Percentiles rank a stretch among this genome's conserved stretches.
These are phyloP conservation scores for Enteromius afrohamiltoni DNA, from an alignment of 2,797 vertebrate genomes.

Conservation along the genomic window DNA sequence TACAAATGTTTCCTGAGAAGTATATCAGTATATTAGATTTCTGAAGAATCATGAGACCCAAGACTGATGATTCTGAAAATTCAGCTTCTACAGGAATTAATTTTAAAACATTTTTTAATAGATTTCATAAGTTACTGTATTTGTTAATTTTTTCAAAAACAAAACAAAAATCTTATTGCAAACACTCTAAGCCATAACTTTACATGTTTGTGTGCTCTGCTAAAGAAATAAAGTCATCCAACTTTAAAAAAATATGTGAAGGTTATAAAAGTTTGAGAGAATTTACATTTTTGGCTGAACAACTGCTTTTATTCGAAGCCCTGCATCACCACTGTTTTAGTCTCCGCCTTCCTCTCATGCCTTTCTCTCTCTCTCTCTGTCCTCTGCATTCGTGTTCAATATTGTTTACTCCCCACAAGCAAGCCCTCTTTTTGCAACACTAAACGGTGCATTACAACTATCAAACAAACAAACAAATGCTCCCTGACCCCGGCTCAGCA, in stretches of 20 bases:
- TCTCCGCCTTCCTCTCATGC: background rate
- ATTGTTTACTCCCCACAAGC: slow-evolving; percentile 49
- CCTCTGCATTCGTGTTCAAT: background rate
- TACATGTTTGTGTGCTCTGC: background rate
- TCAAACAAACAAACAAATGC: slow-evolving; percentile 52
- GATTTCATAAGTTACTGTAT: background rate
- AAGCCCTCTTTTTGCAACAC: slow-evolving; percentile 23
- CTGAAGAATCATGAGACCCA: too few relatives aligned
- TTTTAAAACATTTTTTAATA: background rate
- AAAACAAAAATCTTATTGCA: background rate
- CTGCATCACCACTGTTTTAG: background rate
- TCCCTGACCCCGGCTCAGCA: slow-evolving; percentile 27
- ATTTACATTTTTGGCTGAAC: accelerated
- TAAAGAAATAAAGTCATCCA: background rate
- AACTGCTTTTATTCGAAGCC: background rate
- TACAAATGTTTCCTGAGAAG: background rate
- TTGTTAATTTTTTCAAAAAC: background rate
- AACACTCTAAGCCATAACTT: background rate
- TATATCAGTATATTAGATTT: background rate
- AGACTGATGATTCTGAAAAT: background rate
- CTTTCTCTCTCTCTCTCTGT: slow-evolving; percentile 6
- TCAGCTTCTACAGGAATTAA: background rate
- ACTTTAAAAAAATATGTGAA: background rate
- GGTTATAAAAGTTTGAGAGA: background rate
- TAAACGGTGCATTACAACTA: slow-evolving; percentile 42